Base-by-base conservation (phyloP, 2,797 vertebrate genomes). In the Sebastiscus albofasciatus region DNA sequence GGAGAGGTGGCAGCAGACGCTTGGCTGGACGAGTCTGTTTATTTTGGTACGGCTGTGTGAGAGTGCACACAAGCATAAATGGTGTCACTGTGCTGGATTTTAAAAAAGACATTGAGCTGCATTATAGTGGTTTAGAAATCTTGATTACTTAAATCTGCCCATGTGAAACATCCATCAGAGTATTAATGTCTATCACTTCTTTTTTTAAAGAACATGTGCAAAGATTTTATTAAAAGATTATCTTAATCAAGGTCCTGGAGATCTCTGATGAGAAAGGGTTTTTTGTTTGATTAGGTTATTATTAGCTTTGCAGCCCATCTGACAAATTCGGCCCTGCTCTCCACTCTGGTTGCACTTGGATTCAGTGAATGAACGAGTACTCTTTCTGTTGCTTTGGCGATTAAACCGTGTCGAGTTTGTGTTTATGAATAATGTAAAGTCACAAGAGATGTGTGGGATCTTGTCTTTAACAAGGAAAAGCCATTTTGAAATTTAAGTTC, bases 101-200 rank as follows among this genome's bases (percentile, higher is more conserved):
- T n/a, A 18, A 12, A 56, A 36, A 27, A 8, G 10, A 70, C 18
- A 20, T 26, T 36, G 9, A 24, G 31, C 5, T 2, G 64, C 36
- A 34, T 33, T 16, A 55, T 4, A 14, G 65, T 65, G 13, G 65
- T 24, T 46, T 27, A 66, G 8, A 60, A 60, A 60, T 10, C 22
- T 60, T 60, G 58, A 42, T 42, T 42, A 1, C 39, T 42, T 42
- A 42, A 42, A 42, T 42, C 39, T 42, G 39, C 39, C 39, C 0
- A 42, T 42, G 39, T 42, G 39, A 42, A 42, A 13, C 39, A 6
- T 42, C 39, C 39, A 42, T 42, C 39, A 14, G 39, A 95, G 64
- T 97, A 84, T 42, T 42, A 42, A 42, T 13, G 13, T 16, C 39
- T 42, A 14, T 42, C 39, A 3, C 39, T 42, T 42, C 39, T 42